phyloP scores from a whole-genome alignment of 1,140 invertebrate genomes.

The Drepana arcuata region DNA sequence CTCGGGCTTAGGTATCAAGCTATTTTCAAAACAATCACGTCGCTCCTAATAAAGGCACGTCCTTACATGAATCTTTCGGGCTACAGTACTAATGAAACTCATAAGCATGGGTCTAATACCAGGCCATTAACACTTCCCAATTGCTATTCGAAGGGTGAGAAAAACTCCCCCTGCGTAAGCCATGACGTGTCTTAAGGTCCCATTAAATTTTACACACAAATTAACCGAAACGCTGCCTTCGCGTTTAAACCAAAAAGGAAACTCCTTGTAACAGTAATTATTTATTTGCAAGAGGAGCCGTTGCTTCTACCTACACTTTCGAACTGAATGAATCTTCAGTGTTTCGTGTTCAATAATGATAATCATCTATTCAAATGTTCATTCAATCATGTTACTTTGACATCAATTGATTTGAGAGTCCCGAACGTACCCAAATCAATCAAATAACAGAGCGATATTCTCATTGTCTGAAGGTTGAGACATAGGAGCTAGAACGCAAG shows the following conservation, averaged over 20 bases:
- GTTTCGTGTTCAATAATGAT: too few relatives aligned
- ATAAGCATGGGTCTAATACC: constrained; percentile 59
- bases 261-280: constrained; percentile 8
- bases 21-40: constrained; percentile 62
- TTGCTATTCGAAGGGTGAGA: constrained; percentile 42
- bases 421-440: too few relatives aligned
- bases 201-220: constrained; percentile 53
- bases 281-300: too few relatives aligned
- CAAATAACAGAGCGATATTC: too few relatives aligned
- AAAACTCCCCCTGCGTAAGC: constrained; percentile 32
- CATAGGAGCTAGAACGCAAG: too few relatives aligned
- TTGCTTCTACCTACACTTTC: too few relatives aligned
- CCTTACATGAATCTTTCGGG: constrained; percentile 55
- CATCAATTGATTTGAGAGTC: too few relatives aligned
- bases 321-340: too few relatives aligned
- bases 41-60: constrained; percentile 59
- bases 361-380: too few relatives aligned
- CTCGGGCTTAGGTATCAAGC: constrained; percentile 28
- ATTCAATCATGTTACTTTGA: too few relatives aligned
- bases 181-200: constrained; percentile 26
- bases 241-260: constrained; percentile 2
- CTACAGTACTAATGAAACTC: constrained; percentile 61
- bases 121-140: constrained; percentile 52
- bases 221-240: constrained; percentile 30
- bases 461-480: too few relatives aligned